Conservation (phyloP, 2,888 invertebrate genomes). For the Lithodes maja region DNA sequence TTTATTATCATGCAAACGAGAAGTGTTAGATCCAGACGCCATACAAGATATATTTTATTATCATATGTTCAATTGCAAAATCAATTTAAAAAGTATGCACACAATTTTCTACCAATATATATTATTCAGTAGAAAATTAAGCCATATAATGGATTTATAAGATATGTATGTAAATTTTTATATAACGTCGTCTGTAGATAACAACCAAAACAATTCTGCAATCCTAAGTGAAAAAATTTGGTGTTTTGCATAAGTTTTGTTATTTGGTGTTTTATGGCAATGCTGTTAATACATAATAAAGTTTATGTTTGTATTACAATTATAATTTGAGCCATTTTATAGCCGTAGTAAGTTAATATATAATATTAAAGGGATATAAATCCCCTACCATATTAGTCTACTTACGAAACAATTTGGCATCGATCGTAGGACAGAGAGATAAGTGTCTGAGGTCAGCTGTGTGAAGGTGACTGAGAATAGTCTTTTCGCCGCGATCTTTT, state of each 20-base stretch:
- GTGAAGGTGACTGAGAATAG: background rate
- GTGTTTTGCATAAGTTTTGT: too few relatives aligned
- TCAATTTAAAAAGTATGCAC: too few relatives aligned
- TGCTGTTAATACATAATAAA: too few relatives aligned
- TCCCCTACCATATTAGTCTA: background rate
- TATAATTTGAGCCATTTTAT: too few relatives aligned
- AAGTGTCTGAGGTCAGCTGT: background rate
- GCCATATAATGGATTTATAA: too few relatives aligned
- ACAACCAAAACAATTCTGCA: background rate
- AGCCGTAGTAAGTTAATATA: background rate
- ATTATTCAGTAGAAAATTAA: too few relatives aligned
- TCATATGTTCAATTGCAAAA: background rate
- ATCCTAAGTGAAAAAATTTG: background rate
- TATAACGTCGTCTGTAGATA: background rate
- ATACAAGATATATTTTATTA: background rate
- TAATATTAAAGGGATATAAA: background rate
- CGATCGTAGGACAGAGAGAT: background rate
- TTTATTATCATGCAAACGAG: background rate
- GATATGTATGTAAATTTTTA: background rate
- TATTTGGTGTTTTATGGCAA: too few relatives aligned
- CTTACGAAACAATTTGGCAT: background rate
- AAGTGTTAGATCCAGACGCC: background rate
- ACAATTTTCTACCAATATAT: too few relatives aligned
- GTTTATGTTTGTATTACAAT: too few relatives aligned
- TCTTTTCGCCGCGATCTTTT: background rate